Percentiles rank a stretch among this genome's conserved stretches.
These are phyloP conservation scores for Amphipyra tragopoginis DNA, from an alignment of 2,888 invertebrate species.

Conservation along the genomic window DNA sequence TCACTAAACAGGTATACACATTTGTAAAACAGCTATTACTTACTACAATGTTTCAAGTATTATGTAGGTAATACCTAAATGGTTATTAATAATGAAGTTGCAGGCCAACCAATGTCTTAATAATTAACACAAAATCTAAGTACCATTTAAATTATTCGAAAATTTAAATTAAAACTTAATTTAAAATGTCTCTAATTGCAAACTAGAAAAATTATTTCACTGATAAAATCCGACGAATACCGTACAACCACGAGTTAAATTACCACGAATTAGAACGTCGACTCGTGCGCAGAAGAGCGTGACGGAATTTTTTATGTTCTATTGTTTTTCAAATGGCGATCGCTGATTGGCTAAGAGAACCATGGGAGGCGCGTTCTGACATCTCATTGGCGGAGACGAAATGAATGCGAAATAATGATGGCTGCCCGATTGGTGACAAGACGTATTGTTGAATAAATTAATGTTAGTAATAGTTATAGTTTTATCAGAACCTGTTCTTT, in stretches of 20 bases:
- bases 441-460: slow-evolving; percentile 86
- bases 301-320: slow-evolving; percentile 87
- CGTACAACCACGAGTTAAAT: slow-evolving; percentile 54
- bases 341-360: slow-evolving; percentile 75
- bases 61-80: neutral
- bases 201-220: slow-evolving; percentile 51
- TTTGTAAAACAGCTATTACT: no score
- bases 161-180: slow-evolving; percentile 1
- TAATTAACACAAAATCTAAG: slow-evolving; percentile 37
- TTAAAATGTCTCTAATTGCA: slow-evolving; percentile 3
- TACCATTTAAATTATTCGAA: slow-evolving; percentile 17
- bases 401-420: slow-evolving; percentile 87
- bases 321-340: slow-evolving; percentile 87
- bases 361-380: slow-evolving; percentile 77
- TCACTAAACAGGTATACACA: no score
- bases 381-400: slow-evolving; percentile 76
- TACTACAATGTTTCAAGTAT: no score
- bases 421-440: slow-evolving; percentile 82
- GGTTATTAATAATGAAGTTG: slow-evolving; percentile 1
- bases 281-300: slow-evolving; percentile 81
- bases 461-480: slow-evolving; percentile 58
- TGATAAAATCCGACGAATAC: slow-evolving; percentile 61
- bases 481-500: slow-evolving; percentile 68
- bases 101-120: neutral
- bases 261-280: slow-evolving; percentile 76